Base-by-base conservation (phyloP, 2,888 invertebrate genomes). In the Acholoe squamosa region DNA sequence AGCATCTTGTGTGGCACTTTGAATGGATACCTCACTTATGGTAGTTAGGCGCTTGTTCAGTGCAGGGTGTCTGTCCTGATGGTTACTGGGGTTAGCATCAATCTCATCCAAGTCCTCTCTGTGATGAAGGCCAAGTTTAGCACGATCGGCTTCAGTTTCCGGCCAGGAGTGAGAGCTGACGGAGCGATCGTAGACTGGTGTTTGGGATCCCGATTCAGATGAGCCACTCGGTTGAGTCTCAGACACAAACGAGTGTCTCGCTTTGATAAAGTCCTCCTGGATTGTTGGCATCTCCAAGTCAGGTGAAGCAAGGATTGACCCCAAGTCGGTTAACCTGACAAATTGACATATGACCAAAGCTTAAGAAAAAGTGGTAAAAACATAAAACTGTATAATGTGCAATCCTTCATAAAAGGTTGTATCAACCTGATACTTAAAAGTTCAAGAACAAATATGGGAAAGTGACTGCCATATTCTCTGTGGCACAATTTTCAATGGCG, bases 151-250 rank as follows among this genome's bases (percentile, higher is more conserved):
- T 61, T 67, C 89, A 7, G 61, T 89, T 61, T 89, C 89, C 19
- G 89, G 89, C 89, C 89, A 89, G 0, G 89, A 89, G 43, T 67
- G 61, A 22, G 67, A 31, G 34, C 89, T 89, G 89, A 67, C 10
- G 43, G 61, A 54, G 56, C 89, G 56, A 33, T 67, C 34, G 67
- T 88, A 88, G 56, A 1, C 52, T 12, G 52, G 88, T 31, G 88
- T 33, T 10, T 43, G 80, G 80, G 71, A 25, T 1, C 28, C 71
- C 28, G 80, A 22, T 12, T 28, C 31, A 5, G 33, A 7, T 12
- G 28, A 5, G 12, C 14, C 33, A n/a, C 67, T 67, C n/a, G 86
- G 10, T 5, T 31, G 77, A 33, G 67, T 25, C 7, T 7, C 67
- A 25, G 77, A 12, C 31, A 33, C 31, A 5, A 14, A 7, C 16